phyloP scores from a whole-genome alignment of 2,113 vertebrate genomes.

The Lagenorhynchus albirostris region DNA sequence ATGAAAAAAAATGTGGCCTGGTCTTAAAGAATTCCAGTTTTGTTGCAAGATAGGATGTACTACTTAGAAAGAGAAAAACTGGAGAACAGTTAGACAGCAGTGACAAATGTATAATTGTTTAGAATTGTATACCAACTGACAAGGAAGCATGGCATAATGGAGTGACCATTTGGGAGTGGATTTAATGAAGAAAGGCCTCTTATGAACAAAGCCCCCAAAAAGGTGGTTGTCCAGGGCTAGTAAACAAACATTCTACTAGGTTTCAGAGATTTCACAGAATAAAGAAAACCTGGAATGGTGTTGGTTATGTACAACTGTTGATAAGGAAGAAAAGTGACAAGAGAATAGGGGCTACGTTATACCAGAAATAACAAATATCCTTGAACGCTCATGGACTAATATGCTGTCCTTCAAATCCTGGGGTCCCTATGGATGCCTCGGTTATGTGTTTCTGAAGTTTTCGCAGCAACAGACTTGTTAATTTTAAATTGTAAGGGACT shows the following conservation, averaged over 20 bases:
- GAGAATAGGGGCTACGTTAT: background rate
- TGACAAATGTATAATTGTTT: constrained; percentile 44
- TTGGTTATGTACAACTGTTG: background rate
- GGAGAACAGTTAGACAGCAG: background rate
- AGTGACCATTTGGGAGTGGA: background rate
- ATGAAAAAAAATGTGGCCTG: background rate
- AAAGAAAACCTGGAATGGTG: background rate
- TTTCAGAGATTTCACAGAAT: constrained; percentile 31
- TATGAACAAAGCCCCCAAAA: background rate
- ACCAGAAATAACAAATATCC: background rate
- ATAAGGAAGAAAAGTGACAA: background rate
- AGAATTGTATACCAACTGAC: constrained; percentile 10
- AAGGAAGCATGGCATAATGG: background rate
- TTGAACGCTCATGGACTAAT: background rate
- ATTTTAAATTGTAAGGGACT: background rate
- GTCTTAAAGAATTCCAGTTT: background rate
- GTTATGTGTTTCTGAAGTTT: constrained; percentile 9
- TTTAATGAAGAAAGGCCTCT: constrained; percentile 39
- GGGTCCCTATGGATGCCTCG: background rate
- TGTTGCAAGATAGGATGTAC: background rate
- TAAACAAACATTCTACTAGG: background rate
- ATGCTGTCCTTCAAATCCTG: background rate
- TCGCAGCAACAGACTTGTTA: background rate
- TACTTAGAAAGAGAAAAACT: constrained; percentile 21
- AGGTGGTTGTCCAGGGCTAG: background rate